Conservation (phyloP, 2,797 vertebrate species). For the Siniperca scherzeri region DNA sequence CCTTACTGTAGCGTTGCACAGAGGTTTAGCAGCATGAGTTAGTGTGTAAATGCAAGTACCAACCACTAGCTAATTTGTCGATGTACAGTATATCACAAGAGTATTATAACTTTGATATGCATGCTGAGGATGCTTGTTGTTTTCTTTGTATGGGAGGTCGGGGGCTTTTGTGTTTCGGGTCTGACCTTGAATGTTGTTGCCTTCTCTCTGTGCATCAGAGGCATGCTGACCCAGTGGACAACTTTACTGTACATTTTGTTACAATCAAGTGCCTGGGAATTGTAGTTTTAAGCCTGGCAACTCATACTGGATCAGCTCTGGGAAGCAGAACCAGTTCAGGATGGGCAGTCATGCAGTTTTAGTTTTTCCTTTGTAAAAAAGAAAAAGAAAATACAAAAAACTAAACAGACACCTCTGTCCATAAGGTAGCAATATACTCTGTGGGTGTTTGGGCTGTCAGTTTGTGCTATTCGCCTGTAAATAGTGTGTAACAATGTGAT, state of each 20-base stretch:
- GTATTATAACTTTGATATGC: conserved; percentile 76
- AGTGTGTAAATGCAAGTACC: conserved; percentile 67
- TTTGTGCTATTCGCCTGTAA: conserved; percentile 63
- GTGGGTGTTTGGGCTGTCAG: conserved; percentile 51
- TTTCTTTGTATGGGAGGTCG: conserved; percentile 57
- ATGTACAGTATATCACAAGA: conserved; percentile 76
- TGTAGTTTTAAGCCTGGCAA: conserved; percentile 72
- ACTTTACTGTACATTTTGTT: conserved; percentile 77
- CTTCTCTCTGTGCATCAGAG: conserved; percentile 76
- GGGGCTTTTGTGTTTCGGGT: conserved; percentile 63
- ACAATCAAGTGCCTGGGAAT: conserved; percentile 88
- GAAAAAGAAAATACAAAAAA: conserved; percentile 1
- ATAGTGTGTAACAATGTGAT: conserved; percentile 57
- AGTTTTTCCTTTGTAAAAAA: conserved; percentile 60
- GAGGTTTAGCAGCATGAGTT: conserved; percentile 79
- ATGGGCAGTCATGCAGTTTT: conserved; percentile 34
- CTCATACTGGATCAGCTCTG: conserved; percentile 44
- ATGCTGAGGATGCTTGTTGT: conserved; percentile 78
- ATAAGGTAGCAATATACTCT: conserved; percentile 78
- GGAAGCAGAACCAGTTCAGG: conserved; percentile 25
- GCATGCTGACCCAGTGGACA: conserved; percentile 73
- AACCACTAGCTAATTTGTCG: conserved; percentile 67
- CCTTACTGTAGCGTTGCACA: conserved; percentile 74
- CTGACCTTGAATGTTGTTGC: conserved; percentile 78
- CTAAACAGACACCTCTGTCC: conserved; percentile 66